A percentile compares a stretch with the other conserved stretches of the same genome.
Conservation (phyloP, 2,888 invertebrate species). For the Chalcis sispes region DNA sequence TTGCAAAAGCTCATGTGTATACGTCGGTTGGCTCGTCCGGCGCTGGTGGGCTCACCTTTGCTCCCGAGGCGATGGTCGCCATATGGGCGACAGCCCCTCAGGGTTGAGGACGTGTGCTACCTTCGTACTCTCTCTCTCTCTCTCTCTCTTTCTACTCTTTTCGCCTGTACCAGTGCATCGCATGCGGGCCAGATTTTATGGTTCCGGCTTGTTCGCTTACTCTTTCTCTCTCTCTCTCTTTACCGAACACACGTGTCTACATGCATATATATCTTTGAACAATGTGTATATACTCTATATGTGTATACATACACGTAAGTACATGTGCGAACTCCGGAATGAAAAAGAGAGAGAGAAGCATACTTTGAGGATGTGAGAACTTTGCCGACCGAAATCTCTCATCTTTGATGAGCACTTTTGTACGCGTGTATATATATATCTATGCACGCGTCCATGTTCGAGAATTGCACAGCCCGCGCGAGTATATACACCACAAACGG, state of each 20-base stretch:
- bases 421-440: background rate
- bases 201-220: background rate
- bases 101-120: conserved; percentile 58
- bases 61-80: conserved; percentile 69
- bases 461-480: background rate
- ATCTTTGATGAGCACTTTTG: conserved; percentile 49
- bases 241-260: conserved; percentile 9
- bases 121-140: background rate
- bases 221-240: conserved; percentile 12
- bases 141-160: conserved; percentile 5
- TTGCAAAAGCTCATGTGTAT: background rate
- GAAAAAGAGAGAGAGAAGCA: conserved; percentile 48
- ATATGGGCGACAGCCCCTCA: conserved; percentile 71
- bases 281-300: too few relatives aligned
- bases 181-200: conserved; percentile 13
- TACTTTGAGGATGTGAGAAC: conserved; percentile 60
- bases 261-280: conserved; percentile 39
- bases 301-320: background rate
- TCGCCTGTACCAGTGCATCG: too few relatives aligned
- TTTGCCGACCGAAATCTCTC: conserved; percentile 56
- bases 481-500: background rate
- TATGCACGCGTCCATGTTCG: background rate
- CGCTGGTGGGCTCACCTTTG: conserved; percentile 64
- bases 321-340: conserved; percentile 18
- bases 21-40: background rate